Evolutionary conservation across 1,140 invertebrate genomes (phyloP).

Genomic region (Cherax quadricarinatus): DNA sequence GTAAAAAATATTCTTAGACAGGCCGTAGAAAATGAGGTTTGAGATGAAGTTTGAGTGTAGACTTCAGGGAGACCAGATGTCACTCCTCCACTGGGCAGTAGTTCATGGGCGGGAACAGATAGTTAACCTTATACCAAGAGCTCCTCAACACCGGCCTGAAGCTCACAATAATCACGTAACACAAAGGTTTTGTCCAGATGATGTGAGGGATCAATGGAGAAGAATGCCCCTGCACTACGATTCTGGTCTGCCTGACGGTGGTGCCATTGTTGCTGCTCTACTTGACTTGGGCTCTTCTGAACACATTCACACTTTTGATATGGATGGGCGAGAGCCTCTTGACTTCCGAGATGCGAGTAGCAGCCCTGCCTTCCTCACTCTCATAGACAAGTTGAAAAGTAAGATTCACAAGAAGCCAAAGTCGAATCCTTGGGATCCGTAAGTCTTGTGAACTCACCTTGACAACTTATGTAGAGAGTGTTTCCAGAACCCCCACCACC

Average conservation of each 20-base stretch:
- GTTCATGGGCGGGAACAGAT: slow-evolving; percentile 8
- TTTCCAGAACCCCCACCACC: slow-evolving; percentile 23
- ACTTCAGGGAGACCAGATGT: slow-evolving; percentile 46
- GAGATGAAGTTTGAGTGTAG: too few species aligned
- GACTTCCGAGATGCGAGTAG: slow-evolving; percentile 47
- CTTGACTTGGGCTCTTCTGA: slow-evolving; percentile 26
- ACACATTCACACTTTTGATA: slow-evolving; percentile 32
- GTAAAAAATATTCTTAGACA: slow-evolving; percentile 28
- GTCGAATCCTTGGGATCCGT: slow-evolving; percentile 49
- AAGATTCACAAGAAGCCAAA: slow-evolving; percentile 32
- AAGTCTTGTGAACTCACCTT: slow-evolving; percentile 18
- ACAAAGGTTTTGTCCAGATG: slow-evolving; percentile 24
- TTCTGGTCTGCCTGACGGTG: slow-evolving; percentile 1
- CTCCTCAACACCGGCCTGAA: neutral
- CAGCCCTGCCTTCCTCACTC: slow-evolving; percentile 20
- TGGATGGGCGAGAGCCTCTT: slow-evolving; percentile 50
- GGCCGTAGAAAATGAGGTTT: slow-evolving; percentile 36
- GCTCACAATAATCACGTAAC: slow-evolving; percentile 16
- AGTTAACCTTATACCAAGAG: slow-evolving; percentile 27
- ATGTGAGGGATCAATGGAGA: slow-evolving; percentile 40
- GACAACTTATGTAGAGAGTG: slow-evolving; percentile 28
- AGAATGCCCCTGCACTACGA: slow-evolving; percentile 43
- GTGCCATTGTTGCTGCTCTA: slow-evolving; percentile 24
- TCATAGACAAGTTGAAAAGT: slow-evolving; percentile 41
- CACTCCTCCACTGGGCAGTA: slow-evolving; percentile 53